These are phyloP conservation scores for Yponomeuta malinellus DNA, from an alignment of 2,888 invertebrate genomes.

Conservation along the genomic window DNA sequence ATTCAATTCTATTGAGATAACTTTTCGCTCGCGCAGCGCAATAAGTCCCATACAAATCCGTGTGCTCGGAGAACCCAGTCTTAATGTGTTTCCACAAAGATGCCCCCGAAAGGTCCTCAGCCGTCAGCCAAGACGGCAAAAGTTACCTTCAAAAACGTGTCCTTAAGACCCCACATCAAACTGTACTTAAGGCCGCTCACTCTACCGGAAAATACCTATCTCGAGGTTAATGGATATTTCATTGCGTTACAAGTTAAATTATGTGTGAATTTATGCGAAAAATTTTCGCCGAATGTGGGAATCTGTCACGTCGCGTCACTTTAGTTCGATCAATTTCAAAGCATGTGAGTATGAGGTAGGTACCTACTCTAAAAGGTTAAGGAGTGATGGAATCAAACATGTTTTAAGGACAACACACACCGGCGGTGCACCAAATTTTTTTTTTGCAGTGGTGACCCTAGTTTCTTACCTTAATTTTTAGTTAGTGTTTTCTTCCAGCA, in stretches of 20 bases:
- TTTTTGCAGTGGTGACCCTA: too few species aligned
- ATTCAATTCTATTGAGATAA: too few species aligned
- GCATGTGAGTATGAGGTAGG: too few species aligned
- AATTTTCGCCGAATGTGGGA: slow-evolving; percentile 24
- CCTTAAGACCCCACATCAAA: slow-evolving; percentile 36
- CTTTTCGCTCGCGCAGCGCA: too few species aligned
- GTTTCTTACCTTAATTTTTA: too few species aligned
- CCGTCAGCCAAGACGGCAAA: slow-evolving; percentile 23
- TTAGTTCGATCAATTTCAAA: background rate
- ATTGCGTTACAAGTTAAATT: slow-evolving; percentile 69
- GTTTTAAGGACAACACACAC: too few species aligned
- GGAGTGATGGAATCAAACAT: too few species aligned
- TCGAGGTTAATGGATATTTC: slow-evolving; percentile 71
- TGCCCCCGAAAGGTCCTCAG: background rate
- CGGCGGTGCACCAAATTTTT: too few species aligned
- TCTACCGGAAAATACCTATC: slow-evolving; percentile 65
- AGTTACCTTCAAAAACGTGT: slow-evolving; percentile 40
- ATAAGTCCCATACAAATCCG: too few species aligned
- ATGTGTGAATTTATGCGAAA: slow-evolving; percentile 53
- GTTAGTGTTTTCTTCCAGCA: too few species aligned
- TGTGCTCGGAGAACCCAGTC: background rate
- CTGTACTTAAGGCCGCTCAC: slow-evolving; percentile 39
- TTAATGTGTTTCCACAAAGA: background rate
- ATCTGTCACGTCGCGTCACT: background rate
- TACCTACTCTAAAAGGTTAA: too few species aligned